Evolutionary conservation across 2,113 vertebrate genomes (phyloP).

Genomic region (Poecilia latipinna): DNA sequence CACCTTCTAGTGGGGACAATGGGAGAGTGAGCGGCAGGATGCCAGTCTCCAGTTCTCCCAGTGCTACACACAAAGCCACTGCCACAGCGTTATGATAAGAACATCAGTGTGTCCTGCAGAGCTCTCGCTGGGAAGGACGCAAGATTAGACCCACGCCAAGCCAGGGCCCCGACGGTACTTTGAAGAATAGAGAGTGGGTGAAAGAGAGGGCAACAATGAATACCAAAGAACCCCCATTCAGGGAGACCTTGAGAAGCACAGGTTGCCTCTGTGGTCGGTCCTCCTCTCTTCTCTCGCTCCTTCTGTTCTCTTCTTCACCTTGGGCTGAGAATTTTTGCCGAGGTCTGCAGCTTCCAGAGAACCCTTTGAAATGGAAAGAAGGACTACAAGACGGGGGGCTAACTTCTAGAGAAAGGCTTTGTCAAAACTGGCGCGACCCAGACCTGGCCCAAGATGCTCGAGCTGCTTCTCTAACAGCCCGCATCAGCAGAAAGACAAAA

Average conservation of each 20-base stretch:
- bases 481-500: constrained; percentile 80
- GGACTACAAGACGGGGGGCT: constrained; percentile 34
- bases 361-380: constrained; percentile 40
- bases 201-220: constrained; percentile 76
- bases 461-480: constrained; percentile 71
- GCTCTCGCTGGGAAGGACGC: constrained; percentile 66
- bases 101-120: constrained; percentile 65
- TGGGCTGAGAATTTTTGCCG: constrained; percentile 71
- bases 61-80: constrained; percentile 69
- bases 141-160: constrained; percentile 72
- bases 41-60: constrained; percentile 68
- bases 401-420: constrained; percentile 63
- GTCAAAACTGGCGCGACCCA: constrained; percentile 74
- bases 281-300: constrained; percentile 52
- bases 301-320: constrained; percentile 65
- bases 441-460: constrained; percentile 67
- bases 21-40: constrained; percentile 66
- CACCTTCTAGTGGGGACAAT: constrained; percentile 70
- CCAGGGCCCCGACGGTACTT: constrained; percentile 54
- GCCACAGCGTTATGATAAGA: constrained; percentile 76
- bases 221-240: constrained; percentile 75
- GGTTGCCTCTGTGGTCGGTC: constrained; percentile 62
- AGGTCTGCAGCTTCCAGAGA: constrained; percentile 72
- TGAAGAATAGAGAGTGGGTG: constrained; percentile 61
- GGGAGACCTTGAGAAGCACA: constrained; percentile 68